Evolutionary conservation across 2,888 invertebrate species (phyloP).

Genomic region (Acrobasis suavella): DNA sequence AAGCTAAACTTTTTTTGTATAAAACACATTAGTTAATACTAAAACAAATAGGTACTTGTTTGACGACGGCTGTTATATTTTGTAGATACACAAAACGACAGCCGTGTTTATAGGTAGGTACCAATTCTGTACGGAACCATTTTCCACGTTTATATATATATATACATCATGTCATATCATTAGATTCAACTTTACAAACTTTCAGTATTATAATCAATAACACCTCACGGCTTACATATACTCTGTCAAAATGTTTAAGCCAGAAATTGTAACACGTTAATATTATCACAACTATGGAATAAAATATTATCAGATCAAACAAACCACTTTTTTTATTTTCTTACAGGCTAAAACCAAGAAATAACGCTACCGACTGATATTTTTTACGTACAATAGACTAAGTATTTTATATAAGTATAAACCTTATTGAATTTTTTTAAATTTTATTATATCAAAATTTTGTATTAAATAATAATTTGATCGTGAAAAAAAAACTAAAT

Average conservation of each 20-base stretch:
- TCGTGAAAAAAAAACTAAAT: no score
- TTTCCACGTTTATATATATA: conserved; percentile 8
- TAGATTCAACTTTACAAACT: conserved; percentile 3
- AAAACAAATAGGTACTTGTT: no score
- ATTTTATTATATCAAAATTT: no score
- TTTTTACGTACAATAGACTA: no score
- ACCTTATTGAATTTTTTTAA: no score
- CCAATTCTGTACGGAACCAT: conserved; percentile 1
- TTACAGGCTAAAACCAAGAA: not conserved
- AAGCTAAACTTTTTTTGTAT: no score
- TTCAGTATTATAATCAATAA: conserved; percentile 20
- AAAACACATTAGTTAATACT: no score
- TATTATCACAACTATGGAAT: conserved; percentile 31
- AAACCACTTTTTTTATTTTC: conserved; percentile 26
- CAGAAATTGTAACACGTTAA: conserved; percentile 35
- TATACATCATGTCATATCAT: conserved; percentile 23
- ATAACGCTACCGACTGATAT: not conserved
- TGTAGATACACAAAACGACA: not conserved
- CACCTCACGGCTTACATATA: conserved; percentile 30
- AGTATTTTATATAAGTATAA: no score
- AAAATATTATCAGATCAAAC: conserved; percentile 30
- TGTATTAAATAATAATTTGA: no score
- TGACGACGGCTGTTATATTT: not conserved
- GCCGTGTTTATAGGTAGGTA: not conserved
- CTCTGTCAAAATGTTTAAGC: conserved; percentile 43